phyloP scores from a whole-genome alignment of 2,888 invertebrate genomes.

The Lepeophtheirus nordmannii region DNA sequence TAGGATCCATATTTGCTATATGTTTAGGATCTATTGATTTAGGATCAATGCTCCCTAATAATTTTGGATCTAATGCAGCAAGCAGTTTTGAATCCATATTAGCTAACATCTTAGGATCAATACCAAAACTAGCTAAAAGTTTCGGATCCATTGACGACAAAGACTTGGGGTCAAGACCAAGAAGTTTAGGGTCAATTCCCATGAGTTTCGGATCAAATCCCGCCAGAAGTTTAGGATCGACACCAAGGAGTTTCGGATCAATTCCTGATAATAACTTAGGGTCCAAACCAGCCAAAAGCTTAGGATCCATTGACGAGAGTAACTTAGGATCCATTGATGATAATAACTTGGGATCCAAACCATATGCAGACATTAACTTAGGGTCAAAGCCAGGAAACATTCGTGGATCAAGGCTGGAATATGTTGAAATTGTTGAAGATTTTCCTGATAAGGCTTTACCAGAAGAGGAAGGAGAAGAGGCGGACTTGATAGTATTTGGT shows the following conservation, averaged over 20 bases:
- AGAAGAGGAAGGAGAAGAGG: not conserved
- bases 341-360: conserved; percentile 27
- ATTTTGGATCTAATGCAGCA: conserved; percentile 25
- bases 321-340: conserved; percentile 28
- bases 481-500: not conserved
- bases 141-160: conserved; percentile 26
- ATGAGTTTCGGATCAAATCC: conserved; percentile 26
- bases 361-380: conserved; percentile 42
- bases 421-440: conserved; percentile 1
- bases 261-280: conserved; percentile 11
- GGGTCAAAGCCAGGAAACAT: conserved; percentile 50
- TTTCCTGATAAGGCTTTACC: not conserved
- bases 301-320: conserved; percentile 23
- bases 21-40: conserved; percentile 20
- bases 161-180: conserved; percentile 27
- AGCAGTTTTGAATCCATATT: conserved; percentile 22
- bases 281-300: conserved; percentile 24
- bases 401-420: conserved; percentile 26
- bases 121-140: conserved; percentile 22
- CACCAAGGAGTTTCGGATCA: conserved; percentile 29
- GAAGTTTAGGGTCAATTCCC: conserved; percentile 25
- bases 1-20: conserved; percentile 44
- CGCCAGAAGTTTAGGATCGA: conserved; percentile 23
- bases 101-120: conserved; percentile 23
- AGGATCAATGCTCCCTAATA: conserved; percentile 26